Conservation (phyloP, 2,113 vertebrate genomes). For the Charina bottae region DNA sequence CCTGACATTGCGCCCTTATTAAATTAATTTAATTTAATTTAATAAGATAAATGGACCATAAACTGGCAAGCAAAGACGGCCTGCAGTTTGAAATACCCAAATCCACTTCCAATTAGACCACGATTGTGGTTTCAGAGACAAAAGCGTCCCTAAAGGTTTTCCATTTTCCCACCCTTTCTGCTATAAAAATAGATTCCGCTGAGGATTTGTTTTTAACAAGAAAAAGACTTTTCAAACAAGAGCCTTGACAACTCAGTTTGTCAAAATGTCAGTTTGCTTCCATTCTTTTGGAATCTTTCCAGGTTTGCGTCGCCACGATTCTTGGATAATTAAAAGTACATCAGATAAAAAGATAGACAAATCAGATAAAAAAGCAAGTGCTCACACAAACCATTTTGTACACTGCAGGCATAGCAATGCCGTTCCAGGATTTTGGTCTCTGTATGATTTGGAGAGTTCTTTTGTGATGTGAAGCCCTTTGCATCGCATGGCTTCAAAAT, state of each 20-base stretch:
- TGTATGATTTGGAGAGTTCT: constrained; percentile 30
- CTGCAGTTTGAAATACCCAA: constrained; percentile 12
- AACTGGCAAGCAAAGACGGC: neutral
- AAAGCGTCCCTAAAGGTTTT: neutral
- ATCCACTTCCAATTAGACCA: constrained; percentile 27
- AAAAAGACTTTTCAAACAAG: constrained; percentile 11
- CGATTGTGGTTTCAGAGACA: neutral
- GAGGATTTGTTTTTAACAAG: constrained; percentile 1
- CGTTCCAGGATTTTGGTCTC: constrained; percentile 45
- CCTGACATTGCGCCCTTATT: no score
- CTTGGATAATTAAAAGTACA: constrained; percentile 72
- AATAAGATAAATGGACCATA: rapidly evolving
- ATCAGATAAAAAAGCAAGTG: constrained; percentile 59
- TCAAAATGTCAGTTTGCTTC: constrained; percentile 33
- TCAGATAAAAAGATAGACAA: constrained; percentile 61
- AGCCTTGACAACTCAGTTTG: neutral
- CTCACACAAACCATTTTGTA: constrained; percentile 48
- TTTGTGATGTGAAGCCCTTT: neutral
- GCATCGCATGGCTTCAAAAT: no score
- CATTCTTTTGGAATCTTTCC: constrained; percentile 47
- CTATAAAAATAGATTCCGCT: neutral
- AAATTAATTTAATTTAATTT: no score
- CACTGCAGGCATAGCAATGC: constrained; percentile 49
- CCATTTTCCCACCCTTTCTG: neutral
- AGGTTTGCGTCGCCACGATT: constrained; percentile 59